Percentiles rank a stretch among this genome's conserved stretches.
Conservation (phyloP, 1,140 invertebrate genomes). For the Telenomus remus region DNA sequence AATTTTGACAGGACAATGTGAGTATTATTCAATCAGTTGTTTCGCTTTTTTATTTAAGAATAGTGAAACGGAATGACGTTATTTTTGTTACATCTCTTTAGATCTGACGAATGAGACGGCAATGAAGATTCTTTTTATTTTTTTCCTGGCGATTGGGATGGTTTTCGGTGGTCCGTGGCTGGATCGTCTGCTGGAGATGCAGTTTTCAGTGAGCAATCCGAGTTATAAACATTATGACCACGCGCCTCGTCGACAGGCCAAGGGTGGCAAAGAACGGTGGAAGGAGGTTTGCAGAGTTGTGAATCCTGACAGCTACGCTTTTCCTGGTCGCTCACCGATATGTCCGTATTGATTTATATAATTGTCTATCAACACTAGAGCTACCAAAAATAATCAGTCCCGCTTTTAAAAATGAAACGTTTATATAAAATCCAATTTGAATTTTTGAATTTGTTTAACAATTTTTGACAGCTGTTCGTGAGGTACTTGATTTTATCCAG, state of each 20-base stretch:
- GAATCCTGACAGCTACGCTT: conserved; percentile 69
- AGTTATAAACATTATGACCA: conserved; percentile 24
- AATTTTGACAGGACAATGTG: not conserved
- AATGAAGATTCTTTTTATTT: conserved; percentile 49
- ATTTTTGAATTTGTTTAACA: too few species aligned
- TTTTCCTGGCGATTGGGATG: conserved; percentile 54
- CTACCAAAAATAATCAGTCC: too few species aligned
- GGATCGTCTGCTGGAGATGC: conserved; percentile 58
- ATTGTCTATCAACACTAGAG: not conserved
- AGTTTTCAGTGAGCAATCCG: conserved; percentile 20
- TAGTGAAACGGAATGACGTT: too few species aligned
- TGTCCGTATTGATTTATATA: too few species aligned
- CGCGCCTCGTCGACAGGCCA: conserved; percentile 47
- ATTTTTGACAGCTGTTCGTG: too few species aligned
- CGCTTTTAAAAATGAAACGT: too few species aligned
- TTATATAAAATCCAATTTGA: too few species aligned
- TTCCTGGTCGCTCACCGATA: conserved; percentile 59
- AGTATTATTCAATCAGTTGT: not conserved
- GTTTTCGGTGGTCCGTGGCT: conserved; percentile 64
- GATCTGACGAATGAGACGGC: not conserved
- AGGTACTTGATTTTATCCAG: too few species aligned
- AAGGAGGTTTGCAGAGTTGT: conserved; percentile 70
- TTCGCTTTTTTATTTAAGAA: too few species aligned
- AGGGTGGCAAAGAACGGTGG: conserved; percentile 69
- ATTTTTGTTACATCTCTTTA: too few species aligned